Evolutionary conservation across 1,140 invertebrate genomes (phyloP).

Genomic region (Drosophila chauvacae): DNA sequence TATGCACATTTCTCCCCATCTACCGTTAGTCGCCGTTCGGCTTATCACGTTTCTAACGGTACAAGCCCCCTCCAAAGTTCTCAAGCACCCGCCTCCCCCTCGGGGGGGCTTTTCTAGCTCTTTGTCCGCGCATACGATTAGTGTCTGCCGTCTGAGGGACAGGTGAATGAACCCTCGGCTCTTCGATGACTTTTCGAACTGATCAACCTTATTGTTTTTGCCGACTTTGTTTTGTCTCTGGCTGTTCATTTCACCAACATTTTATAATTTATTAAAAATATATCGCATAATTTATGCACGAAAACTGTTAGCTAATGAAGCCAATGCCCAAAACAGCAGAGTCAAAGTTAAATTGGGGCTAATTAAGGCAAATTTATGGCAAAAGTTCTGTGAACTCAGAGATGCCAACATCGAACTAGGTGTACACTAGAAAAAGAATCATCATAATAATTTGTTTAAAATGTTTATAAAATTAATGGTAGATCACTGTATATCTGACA

Average conservation of each 20-base stretch:
- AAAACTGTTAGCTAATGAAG: slow-evolving; percentile 50
- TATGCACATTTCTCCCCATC: slow-evolving; percentile 64
- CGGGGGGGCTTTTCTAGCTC: slow-evolving; percentile 14
- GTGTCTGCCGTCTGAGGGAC: slow-evolving; percentile 26
- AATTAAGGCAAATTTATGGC: slow-evolving; percentile 51
- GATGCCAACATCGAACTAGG: slow-evolving; percentile 1
- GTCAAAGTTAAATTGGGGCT: slow-evolving; percentile 23
- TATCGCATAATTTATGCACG: slow-evolving; percentile 66
- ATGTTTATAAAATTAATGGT: too few relatives aligned
- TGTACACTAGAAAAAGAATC: background rate
- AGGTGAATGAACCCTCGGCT: slow-evolving; percentile 56
- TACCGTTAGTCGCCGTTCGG: slow-evolving; percentile 43
- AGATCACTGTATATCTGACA: too few relatives aligned
- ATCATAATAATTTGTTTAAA: too few relatives aligned
- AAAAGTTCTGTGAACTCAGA: slow-evolving; percentile 41
- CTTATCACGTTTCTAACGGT: slow-evolving; percentile 76
- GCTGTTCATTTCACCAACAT: slow-evolving; percentile 44
- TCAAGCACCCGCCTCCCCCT: slow-evolving; percentile 15
- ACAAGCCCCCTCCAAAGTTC: slow-evolving; percentile 15
- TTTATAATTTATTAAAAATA: slow-evolving; percentile 64
- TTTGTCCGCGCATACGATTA: slow-evolving; percentile 69
- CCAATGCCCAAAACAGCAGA: slow-evolving; percentile 9
- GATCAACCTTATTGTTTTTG: slow-evolving; percentile 59
- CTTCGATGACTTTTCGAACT: slow-evolving; percentile 68
- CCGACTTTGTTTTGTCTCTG: slow-evolving; percentile 24